phyloP scores from a whole-genome alignment of 2,797 vertebrate genomes.

The Chrysocyon brachyurus region DNA sequence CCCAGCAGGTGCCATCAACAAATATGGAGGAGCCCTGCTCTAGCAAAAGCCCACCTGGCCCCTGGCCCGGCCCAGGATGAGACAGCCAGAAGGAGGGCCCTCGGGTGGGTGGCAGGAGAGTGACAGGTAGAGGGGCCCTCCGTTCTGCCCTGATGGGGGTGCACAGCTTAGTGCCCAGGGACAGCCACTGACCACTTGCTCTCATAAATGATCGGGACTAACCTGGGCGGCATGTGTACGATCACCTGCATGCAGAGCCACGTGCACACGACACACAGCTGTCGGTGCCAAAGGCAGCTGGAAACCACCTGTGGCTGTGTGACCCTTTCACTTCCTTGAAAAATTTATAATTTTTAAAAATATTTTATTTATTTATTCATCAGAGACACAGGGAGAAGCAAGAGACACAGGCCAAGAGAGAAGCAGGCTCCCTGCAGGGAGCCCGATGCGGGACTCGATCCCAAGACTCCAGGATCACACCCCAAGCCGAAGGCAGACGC shows the following conservation, averaged over 20 bases:
- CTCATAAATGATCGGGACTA: background rate
- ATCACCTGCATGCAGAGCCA: background rate
- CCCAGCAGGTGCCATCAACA: accelerated
- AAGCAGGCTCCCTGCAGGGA: too few species aligned
- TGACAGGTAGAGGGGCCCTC: background rate
- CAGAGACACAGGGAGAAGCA: too few species aligned
- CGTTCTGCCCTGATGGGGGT: background rate
- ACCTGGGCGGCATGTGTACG: background rate
- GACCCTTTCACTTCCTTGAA: background rate
- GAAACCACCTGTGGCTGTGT: background rate
- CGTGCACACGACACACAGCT: accelerated
- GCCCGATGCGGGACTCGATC: too few species aligned
- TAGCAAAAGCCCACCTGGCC: too few species aligned
- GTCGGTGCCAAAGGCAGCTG: background rate
- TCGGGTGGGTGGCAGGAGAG: background rate
- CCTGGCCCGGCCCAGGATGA: background rate
- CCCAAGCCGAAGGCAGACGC: too few species aligned
- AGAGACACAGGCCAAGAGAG: too few species aligned
- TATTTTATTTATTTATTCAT: too few species aligned
- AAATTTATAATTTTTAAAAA: background rate
- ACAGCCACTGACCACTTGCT: background rate
- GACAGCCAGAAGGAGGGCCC: background rate
- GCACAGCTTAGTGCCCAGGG: background rate
- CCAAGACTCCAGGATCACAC: too few species aligned
- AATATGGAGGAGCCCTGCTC: background rate